Evolutionary conservation across 1,140 invertebrate species (phyloP).

Genomic region (Monochamus saltuarius): DNA sequence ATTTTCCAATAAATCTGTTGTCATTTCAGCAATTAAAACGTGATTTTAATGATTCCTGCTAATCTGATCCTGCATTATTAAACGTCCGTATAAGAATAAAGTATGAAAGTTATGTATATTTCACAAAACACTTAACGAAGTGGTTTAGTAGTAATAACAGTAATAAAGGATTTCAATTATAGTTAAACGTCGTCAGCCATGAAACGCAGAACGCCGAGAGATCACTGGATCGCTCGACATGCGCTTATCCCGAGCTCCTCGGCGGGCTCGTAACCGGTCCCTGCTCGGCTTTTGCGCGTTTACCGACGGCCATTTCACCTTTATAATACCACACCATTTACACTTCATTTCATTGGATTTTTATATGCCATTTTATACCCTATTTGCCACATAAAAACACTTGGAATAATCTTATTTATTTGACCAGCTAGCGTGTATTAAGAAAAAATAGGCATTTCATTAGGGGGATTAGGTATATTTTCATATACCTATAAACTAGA

Average conservation of each 20-base stretch:
- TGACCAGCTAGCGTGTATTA: too few relatives aligned
- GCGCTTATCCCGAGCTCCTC: slow-evolving; percentile 20
- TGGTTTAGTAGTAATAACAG: slow-evolving; percentile 21
- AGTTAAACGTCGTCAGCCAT: slow-evolving; percentile 11
- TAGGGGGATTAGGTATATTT: too few relatives aligned
- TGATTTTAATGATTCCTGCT: too few relatives aligned
- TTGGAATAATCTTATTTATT: slow-evolving; percentile 10
- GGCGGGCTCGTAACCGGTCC: slow-evolving; percentile 42
- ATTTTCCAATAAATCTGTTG: too few relatives aligned
- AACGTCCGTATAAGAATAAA: background rate
- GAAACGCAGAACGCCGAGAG: background rate
- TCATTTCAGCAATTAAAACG: too few relatives aligned
- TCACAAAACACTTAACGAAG: slow-evolving; percentile 23
- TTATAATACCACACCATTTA: slow-evolving; percentile 47
- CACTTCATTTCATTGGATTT: slow-evolving; percentile 47
- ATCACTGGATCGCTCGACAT: slow-evolving; percentile 1
- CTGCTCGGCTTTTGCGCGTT: slow-evolving; percentile 36
- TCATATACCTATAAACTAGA: too few relatives aligned
- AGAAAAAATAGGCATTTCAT: too few relatives aligned
- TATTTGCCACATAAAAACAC: slow-evolving; percentile 35
- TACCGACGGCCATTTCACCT: slow-evolving; percentile 45
- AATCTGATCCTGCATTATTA: background rate
- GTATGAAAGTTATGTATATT: slow-evolving; percentile 20
- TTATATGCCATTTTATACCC: slow-evolving; percentile 38
- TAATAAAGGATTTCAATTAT: slow-evolving; percentile 24